Percentiles rank a stretch among this genome's conserved stretches.
phyloP scores from a whole-genome alignment of 1,140 invertebrate genomes.

The Drosophila varians region DNA sequence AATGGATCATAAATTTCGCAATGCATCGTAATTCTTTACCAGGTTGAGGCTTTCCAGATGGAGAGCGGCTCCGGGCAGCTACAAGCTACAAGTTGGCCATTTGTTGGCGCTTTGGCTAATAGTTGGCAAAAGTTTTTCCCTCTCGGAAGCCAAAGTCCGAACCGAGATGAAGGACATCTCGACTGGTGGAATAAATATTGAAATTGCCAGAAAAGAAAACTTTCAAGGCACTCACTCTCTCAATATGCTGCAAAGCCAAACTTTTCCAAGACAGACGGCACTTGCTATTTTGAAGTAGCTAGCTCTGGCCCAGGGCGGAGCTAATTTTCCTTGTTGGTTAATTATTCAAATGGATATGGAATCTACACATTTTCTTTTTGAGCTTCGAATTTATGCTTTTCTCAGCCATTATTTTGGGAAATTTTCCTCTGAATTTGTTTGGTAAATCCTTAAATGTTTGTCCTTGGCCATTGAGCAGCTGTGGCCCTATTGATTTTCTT shows the following conservation, averaged over 20 bases:
- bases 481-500: conserved; percentile 33
- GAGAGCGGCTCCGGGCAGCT: conserved; percentile 21
- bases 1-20: conserved; percentile 77
- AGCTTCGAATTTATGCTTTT: background rate
- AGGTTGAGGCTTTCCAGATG: conserved; percentile 22
- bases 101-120: conserved; percentile 65
- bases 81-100: conserved; percentile 74
- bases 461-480: conserved; percentile 23
- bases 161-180: conserved; percentile 49
- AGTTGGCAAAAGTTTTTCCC: conserved; percentile 65
- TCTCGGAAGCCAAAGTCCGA: conserved; percentile 15
- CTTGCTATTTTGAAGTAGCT: conserved; percentile 28
- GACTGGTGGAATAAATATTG: conserved; percentile 52
- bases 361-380: conserved; percentile 13
- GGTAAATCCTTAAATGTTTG: conserved; percentile 25
- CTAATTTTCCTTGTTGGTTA: conserved; percentile 34
- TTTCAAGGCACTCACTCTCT: conserved; percentile 45
- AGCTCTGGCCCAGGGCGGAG: conserved; percentile 5
- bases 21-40: conserved; percentile 68
- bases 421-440: conserved; percentile 43
- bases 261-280: conserved; percentile 26
- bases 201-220: conserved; percentile 56
- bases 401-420: conserved; percentile 13
- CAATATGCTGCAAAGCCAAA: conserved; percentile 50
- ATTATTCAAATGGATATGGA: conserved; percentile 46